A percentile compares a stretch with the other conserved stretches of the same genome.
phyloP scores from a whole-genome alignment of 2,113 vertebrate species.

The Indri indri region DNA sequence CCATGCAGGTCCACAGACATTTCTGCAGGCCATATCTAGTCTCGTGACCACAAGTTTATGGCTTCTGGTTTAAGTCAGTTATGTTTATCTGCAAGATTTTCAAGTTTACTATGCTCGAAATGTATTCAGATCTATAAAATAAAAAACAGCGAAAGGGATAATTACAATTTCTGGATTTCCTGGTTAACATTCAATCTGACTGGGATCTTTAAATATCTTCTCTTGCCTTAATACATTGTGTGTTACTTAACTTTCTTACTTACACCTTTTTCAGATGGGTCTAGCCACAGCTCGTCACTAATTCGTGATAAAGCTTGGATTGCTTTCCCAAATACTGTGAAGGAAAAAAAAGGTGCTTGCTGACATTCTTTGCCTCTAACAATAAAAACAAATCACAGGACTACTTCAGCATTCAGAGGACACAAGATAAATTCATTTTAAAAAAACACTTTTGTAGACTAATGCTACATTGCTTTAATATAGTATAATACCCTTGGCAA shows the following conservation, averaged over 20 bases:
- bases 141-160: neutral
- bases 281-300: slow-evolving; percentile 94
- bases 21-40: neutral
- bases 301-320: slow-evolving; percentile 91
- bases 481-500: neutral
- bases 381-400: neutral
- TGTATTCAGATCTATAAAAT: neutral
- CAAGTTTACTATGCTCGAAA: neutral
- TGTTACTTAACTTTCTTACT: slow-evolving; percentile 76
- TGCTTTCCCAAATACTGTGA: slow-evolving; percentile 93
- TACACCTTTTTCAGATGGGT: slow-evolving; percentile 92
- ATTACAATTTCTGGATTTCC: slow-evolving; percentile 9
- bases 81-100: neutral
- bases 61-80: neutral
- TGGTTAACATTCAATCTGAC: neutral
- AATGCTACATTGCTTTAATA: neutral
- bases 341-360: slow-evolving; percentile 50
- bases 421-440: neutral
- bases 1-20: neutral
- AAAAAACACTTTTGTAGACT: slow-evolving; percentile 28
- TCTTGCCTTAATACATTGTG: neutral
- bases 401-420: neutral
- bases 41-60: neutral
- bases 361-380: neutral
- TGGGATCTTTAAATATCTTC: neutral